Evolutionary conservation across 2,113 vertebrate species (phyloP).

Genomic region (Australoheros scitulus): DNA sequence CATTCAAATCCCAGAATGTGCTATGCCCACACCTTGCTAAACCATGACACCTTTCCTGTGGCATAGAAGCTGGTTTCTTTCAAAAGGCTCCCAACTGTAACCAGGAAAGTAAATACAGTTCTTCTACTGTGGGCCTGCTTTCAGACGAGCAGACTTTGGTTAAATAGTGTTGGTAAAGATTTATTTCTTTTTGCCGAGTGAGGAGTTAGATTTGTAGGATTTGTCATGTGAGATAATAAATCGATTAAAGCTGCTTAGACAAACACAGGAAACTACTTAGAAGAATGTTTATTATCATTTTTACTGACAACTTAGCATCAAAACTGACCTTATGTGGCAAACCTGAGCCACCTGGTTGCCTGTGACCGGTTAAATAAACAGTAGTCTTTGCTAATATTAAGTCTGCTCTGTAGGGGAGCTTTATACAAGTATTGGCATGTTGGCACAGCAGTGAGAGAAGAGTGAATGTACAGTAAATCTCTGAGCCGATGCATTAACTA

Average conservation of each 20-base stretch:
- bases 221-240: slow-evolving; percentile 43
- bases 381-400: slow-evolving; percentile 22
- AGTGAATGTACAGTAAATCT: background rate
- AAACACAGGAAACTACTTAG: slow-evolving; percentile 43
- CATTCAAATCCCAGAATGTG: slow-evolving; percentile 64
- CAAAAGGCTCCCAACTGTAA: slow-evolving; percentile 58
- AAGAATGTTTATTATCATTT: slow-evolving; percentile 49
- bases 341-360: slow-evolving; percentile 43
- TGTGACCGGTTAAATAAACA: slow-evolving; percentile 40
- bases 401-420: slow-evolving; percentile 14
- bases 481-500: background rate
- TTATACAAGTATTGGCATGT: slow-evolving; percentile 10
- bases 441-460: slow-evolving; percentile 14
- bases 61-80: slow-evolving; percentile 63
- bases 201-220: slow-evolving; percentile 52
- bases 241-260: slow-evolving; percentile 37
- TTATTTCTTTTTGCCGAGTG: slow-evolving; percentile 56
- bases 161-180: slow-evolving; percentile 55
- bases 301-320: slow-evolving; percentile 43
- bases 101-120: slow-evolving; percentile 70
- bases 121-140: slow-evolving; percentile 55
- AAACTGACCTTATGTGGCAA: slow-evolving; percentile 49
- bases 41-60: slow-evolving; percentile 79
- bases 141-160: slow-evolving; percentile 56
- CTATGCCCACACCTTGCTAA: slow-evolving; percentile 73